Evolutionary conservation across 2,113 vertebrate genomes (phyloP).

Genomic region (Pterocles burchelli): DNA sequence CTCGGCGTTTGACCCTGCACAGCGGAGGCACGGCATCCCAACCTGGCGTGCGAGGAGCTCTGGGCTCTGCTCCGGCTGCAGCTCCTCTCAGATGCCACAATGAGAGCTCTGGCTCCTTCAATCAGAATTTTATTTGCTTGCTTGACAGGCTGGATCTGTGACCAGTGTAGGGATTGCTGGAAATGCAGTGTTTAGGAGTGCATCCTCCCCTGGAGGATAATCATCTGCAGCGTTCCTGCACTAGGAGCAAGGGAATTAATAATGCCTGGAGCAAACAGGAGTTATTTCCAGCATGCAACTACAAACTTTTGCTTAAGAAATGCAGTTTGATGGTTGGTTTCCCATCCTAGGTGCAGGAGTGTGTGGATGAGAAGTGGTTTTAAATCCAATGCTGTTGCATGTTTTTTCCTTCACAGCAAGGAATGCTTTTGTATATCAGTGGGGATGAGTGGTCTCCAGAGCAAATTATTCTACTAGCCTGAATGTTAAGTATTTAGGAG

Average conservation of each 20-base stretch:
- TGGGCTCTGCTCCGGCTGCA: not conserved
- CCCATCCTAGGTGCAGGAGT: fast-evolving
- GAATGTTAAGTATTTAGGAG: not conserved
- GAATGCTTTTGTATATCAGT: not conserved
- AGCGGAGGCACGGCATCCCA: not conserved
- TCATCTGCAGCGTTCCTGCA: fast-evolving
- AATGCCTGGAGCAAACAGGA: not conserved
- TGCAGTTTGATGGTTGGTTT: not conserved
- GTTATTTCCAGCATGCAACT: not conserved
- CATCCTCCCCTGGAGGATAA: not conserved
- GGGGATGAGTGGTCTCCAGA: not conserved
- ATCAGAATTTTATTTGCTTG: not conserved
- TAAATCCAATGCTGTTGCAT: not conserved
- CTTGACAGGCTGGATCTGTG: not conserved
- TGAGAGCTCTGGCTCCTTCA: not conserved
- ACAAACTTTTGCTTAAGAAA: not conserved
- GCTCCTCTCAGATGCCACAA: not conserved
- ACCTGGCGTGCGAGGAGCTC: not conserved
- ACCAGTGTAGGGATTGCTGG: not conserved
- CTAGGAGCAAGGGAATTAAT: not conserved
- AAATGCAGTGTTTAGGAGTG: not conserved
- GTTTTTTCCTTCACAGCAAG: not conserved
- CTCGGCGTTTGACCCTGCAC: not conserved
- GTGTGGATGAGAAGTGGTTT: not conserved
- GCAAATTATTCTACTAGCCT: not conserved